Evolutionary conservation across 2,888 invertebrate species (phyloP).

Genomic region (Cheilosia urbana): DNA sequence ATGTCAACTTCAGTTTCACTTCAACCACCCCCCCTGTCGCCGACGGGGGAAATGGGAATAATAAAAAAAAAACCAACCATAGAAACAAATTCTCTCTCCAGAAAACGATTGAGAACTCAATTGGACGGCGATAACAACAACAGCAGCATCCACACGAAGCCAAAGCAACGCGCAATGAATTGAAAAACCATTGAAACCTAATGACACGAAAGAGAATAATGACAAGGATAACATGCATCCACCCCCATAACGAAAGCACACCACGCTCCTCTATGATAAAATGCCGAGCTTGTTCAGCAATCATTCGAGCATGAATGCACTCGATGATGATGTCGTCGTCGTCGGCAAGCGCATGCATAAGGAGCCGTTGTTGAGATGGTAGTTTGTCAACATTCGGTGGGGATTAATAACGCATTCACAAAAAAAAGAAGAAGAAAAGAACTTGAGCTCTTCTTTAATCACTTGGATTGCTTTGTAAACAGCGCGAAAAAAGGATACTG

Average conservation of each 20-base stretch:
- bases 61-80: constrained; percentile 12
- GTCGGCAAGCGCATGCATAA: constrained; percentile 41
- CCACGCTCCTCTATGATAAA: constrained; percentile 54
- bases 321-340: constrained; percentile 69
- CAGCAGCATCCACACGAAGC: constrained; percentile 28
- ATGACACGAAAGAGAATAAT: constrained; percentile 84
- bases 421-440: constrained; percentile 15
- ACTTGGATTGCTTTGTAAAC: constrained; percentile 69
- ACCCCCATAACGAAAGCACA: not conserved
- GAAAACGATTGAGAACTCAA: constrained; percentile 74
- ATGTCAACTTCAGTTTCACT: constrained; percentile 65
- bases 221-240: constrained; percentile 77
- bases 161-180: constrained; percentile 70
- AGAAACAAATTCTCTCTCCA: constrained; percentile 18
- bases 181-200: constrained; percentile 82
- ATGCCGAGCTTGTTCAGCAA: constrained; percentile 73
- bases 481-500: constrained; percentile 51
- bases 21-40: constrained; percentile 25
- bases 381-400: constrained; percentile 71
- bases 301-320: constrained; percentile 73
- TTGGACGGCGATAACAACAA: constrained; percentile 50
- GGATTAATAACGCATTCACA: constrained; percentile 68
- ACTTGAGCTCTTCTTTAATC: constrained; percentile 64
- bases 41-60: not conserved
- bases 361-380: constrained; percentile 58